These are phyloP conservation scores for Latrodectus elegans DNA, from an alignment of 2,888 invertebrate genomes.

Conservation along the genomic window DNA sequence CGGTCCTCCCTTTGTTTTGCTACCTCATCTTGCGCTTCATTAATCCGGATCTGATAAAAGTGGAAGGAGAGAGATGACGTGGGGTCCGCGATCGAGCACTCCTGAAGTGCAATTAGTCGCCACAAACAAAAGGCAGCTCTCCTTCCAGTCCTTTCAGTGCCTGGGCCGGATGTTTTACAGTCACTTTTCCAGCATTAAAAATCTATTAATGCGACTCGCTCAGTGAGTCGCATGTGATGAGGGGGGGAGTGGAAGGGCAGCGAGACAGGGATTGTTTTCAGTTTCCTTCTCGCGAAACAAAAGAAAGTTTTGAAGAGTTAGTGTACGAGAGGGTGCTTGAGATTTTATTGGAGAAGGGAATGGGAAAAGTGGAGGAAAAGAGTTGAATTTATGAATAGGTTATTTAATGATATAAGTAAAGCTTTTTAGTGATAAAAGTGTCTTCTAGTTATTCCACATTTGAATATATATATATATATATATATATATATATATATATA, in stretches of 20 bases:
- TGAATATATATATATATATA: too few species aligned
- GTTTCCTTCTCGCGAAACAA: too few species aligned
- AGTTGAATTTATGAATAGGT: too few species aligned
- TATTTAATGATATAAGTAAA: too few species aligned
- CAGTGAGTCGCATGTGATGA: background rate
- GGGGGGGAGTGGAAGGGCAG: background rate
- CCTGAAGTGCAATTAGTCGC: conserved; percentile 53
- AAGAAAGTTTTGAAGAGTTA: too few species aligned
- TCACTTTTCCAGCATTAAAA: conserved; percentile 46
- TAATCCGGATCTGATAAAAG: conserved; percentile 62
- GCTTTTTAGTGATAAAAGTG: too few species aligned
- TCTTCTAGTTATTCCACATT: too few species aligned
- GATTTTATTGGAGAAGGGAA: too few species aligned
- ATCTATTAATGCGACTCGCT: conserved; percentile 43
- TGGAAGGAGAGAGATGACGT: background rate
- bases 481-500: too few species aligned
- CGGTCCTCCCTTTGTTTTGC: conserved; percentile 50
- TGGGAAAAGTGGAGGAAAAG: too few species aligned
- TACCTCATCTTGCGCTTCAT: conserved; percentile 28
- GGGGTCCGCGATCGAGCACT: background rate
- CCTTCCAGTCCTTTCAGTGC: conserved; percentile 25
- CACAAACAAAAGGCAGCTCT: conserved; percentile 33
- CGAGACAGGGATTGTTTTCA: too few species aligned
- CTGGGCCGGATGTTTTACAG: conserved; percentile 56
- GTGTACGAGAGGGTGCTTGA: too few species aligned